Conservation (phyloP, 2,888 invertebrate genomes). For the Caenorhabditis sp. region DNA sequence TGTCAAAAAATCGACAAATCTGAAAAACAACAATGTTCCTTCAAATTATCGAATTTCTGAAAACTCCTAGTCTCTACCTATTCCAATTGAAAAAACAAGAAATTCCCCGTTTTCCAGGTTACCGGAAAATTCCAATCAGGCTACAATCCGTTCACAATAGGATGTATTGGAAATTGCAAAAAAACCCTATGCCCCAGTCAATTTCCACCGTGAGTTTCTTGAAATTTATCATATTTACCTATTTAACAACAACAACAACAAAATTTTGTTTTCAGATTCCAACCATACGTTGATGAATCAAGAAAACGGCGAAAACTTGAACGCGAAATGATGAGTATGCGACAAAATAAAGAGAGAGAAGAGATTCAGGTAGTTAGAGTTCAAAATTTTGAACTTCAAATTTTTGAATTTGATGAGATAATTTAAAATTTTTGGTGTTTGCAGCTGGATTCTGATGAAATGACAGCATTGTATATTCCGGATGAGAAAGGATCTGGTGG, state of each 20-base stretch:
- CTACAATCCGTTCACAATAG: constrained; percentile 95
- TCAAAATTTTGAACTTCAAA: neutral
- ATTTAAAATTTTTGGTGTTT: constrained; percentile 1
- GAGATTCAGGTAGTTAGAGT: neutral
- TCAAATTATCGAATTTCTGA: no score
- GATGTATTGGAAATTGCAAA: constrained; percentile 93
- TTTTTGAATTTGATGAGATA: neutral
- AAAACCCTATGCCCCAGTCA: constrained; percentile 94
- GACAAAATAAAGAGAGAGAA: constrained; percentile 6
- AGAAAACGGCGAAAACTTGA: constrained; percentile 19
- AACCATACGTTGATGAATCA: constrained; percentile 20
- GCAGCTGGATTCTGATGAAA: constrained; percentile 35
- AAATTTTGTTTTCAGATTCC: constrained; percentile 32
- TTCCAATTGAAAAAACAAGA: neutral
- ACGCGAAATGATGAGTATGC: constrained; percentile 15
- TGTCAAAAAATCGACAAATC: no score
- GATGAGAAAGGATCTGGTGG: constrained; percentile 53
- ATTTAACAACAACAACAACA: no score
- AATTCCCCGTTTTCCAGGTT: constrained; percentile 75
- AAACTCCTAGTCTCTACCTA: neutral
- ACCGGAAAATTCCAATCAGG: constrained; percentile 98
- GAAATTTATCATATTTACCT: neutral
- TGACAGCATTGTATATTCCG: constrained; percentile 56
- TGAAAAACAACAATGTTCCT: no score
- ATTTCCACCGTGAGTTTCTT: constrained; percentile 84